A percentile compares a stretch with the other conserved stretches of the same genome.
These are phyloP conservation scores for Xyrichtys novacula DNA, from an alignment of 2,797 vertebrate species.

Conservation along the genomic window DNA sequence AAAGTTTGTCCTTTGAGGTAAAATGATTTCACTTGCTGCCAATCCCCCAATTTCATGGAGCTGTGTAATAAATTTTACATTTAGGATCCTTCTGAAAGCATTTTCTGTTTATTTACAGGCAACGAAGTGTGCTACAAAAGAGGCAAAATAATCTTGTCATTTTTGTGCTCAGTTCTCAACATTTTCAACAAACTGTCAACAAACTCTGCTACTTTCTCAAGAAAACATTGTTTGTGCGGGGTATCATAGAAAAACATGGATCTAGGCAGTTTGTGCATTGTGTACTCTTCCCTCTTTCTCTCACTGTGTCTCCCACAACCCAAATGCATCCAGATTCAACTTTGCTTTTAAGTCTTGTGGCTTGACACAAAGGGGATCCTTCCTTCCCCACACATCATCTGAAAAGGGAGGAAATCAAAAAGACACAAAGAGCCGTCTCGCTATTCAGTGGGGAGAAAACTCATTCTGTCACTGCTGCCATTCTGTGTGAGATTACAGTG, in stretches of 20 bases:
- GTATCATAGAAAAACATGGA: constrained; percentile 68
- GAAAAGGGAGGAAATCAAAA: constrained; percentile 81
- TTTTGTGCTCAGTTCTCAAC: constrained; percentile 54
- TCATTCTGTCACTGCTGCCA: constrained; percentile 79
- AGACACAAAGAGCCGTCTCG: constrained; percentile 79
- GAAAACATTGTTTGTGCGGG: constrained; percentile 60
- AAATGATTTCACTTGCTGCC: constrained; percentile 29
- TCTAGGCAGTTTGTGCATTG: constrained; percentile 62
- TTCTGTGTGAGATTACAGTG: constrained; percentile 79
- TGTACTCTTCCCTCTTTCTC: constrained; percentile 50
- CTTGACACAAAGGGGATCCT: constrained; percentile 83
- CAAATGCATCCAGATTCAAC: constrained; percentile 76
- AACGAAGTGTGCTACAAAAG: constrained; percentile 21
- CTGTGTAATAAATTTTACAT: constrained; percentile 35
- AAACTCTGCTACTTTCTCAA: constrained; percentile 54
- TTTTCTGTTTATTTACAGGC: constrained; percentile 41
- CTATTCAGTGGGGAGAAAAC: constrained; percentile 77
- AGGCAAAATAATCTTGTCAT: constrained; percentile 42
- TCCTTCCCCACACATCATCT: constrained; percentile 78
- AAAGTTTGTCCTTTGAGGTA: constrained; percentile 39
- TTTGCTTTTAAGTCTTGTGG: constrained; percentile 82
- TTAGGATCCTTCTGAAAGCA: constrained; percentile 21
- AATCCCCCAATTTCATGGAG: constrained; percentile 18
- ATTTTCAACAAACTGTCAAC: constrained; percentile 71
- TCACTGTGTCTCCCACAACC: constrained; percentile 37